Evolutionary conservation across 2,113 vertebrate genomes (phyloP).

Genomic region (Archocentrus centrarchus): DNA sequence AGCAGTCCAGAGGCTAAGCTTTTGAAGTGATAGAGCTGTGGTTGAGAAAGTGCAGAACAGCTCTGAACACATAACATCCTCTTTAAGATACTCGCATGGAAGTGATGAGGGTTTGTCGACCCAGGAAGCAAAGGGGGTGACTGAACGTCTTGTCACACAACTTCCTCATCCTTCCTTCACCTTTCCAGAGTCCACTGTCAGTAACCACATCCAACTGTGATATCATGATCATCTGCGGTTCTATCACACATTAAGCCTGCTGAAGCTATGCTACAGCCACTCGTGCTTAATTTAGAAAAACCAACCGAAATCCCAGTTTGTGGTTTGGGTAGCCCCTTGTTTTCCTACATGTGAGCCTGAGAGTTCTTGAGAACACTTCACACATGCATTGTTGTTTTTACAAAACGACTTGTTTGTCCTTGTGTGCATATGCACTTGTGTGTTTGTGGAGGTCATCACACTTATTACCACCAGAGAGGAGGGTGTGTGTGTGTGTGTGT

Average conservation of each 20-base stretch:
- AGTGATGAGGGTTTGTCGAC: constrained; percentile 76
- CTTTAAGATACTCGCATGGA: constrained; percentile 72
- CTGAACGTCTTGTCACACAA: constrained; percentile 78
- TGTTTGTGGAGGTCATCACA: constrained; percentile 52
- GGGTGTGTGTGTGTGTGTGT: no score
- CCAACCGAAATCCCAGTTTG: constrained; percentile 18
- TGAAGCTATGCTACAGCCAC: background rate
- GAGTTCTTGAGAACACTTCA: constrained; percentile 15
- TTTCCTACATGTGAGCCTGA: constrained; percentile 18
- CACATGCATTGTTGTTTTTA: constrained; percentile 48
- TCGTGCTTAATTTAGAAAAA: constrained; percentile 30
- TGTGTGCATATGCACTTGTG: constrained; percentile 28
- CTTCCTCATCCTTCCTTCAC: constrained; percentile 60
- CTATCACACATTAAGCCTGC: background rate
- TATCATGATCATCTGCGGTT: background rate
- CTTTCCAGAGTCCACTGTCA: constrained; percentile 52
- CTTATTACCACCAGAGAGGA: constrained; percentile 31
- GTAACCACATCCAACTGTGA: constrained; percentile 39
- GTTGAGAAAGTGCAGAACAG: constrained; percentile 78
- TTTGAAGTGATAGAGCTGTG: constrained; percentile 73
- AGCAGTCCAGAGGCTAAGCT: constrained; percentile 64
- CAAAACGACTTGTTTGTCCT: constrained; percentile 30
- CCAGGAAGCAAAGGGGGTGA: constrained; percentile 77
- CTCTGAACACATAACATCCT: constrained; percentile 72
- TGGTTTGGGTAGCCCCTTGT: constrained; percentile 17